Base-by-base conservation (phyloP, 2,888 invertebrate genomes). In the Drosophila mulleri region DNA sequence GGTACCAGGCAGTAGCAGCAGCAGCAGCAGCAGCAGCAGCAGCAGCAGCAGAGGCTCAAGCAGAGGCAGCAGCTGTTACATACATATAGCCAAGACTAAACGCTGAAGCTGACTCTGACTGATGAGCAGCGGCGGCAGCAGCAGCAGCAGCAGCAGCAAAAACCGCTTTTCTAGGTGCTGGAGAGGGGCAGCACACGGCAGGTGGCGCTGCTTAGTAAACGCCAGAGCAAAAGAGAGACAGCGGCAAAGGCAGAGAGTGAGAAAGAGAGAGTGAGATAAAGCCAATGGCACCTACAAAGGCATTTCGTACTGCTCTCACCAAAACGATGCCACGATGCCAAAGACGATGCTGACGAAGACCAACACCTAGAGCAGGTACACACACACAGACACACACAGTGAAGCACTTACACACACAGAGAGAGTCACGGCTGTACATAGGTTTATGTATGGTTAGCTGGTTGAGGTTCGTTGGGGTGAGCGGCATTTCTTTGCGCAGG, bases 401-500 rank as follows among this genome's bases (percentile, higher is more conserved):
- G 29, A 29, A 9, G 45, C 64, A 37, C 44, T 44, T 9, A 9
- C 41, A 41, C 42, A 44, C 20, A 44, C 41, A 54, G 52, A 66
- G 63, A 72, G 77, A 75, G 68, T 44, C 54, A 52, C 58, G 53
- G 78, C 72, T 63, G 75, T 62, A 72, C 50, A 76, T 78, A 67
- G 61, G 54, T 65, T 69, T 68, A 66, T 77, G 52, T 79, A 77
- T 73, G 70, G 52, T 63, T 61, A 58, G 69, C 67, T 70, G 71
- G 53, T 57, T 67, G 72, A 68, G 67, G 57, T 56, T 62, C 65
- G 20, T 48, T 64, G 66, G 76, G 82, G 71, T 67, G 75, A 72
- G 76, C 60, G 72, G 78, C 63, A 66, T 65, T 79, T 85, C 78
- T 88, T 88, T 89, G 90, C 90, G 91, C 92, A 92, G 92, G 92